A percentile compares a stretch with the other conserved stretches of the same genome.
phyloP scores from a whole-genome alignment of 2,888 invertebrate genomes.

The Heliconius charithonia region DNA sequence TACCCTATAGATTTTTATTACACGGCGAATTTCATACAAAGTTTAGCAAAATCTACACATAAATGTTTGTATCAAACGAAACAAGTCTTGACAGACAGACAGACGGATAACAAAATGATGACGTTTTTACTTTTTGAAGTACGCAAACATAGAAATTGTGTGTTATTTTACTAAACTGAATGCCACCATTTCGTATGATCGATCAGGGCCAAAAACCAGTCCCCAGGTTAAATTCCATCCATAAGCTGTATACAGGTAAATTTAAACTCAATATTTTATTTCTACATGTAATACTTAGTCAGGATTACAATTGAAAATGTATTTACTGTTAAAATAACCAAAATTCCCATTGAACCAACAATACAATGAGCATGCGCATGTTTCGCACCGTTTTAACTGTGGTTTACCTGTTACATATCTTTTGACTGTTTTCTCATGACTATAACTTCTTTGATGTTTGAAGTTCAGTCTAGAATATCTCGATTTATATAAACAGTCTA shows the following conservation, averaged over 20 bases:
- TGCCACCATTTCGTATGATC: no score
- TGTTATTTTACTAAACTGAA: no score
- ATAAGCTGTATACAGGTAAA: background rate
- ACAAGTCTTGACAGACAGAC: no score
- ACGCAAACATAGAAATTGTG: no score
- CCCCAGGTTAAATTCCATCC: no score
- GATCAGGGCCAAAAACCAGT: no score
- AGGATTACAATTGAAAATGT: background rate
- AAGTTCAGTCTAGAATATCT: background rate
- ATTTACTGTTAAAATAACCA: background rate
- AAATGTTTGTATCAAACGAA: no score
- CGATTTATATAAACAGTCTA: background rate
- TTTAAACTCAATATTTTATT: background rate
- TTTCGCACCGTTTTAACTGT: constrained; percentile 1
- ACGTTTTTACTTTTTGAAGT: no score
- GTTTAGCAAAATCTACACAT: no score
- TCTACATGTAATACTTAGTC: background rate
- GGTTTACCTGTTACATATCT: constrained; percentile 16
- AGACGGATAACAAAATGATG: no score
- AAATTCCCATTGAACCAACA: background rate
- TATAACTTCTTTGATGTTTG: background rate
- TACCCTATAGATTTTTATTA: no score
- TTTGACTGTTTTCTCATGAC: background rate
- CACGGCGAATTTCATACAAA: no score
- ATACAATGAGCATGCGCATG: constrained; percentile 5